Conservation (phyloP, 2,113 vertebrate species). For the Salvator merianae region DNA sequence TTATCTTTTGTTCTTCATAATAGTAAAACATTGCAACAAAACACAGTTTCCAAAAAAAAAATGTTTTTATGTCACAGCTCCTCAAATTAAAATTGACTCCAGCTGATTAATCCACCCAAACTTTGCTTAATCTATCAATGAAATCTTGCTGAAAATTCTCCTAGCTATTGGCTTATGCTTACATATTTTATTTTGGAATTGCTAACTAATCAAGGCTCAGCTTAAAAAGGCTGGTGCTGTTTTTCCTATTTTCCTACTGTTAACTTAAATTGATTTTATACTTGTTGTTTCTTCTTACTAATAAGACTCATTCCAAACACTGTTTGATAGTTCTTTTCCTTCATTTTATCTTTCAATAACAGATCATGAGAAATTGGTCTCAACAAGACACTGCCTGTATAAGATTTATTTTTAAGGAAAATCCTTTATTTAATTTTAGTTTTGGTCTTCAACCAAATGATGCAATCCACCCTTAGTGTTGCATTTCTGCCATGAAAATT, state of each 20-base stretch:
- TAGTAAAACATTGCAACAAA: no score
- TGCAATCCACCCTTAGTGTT: slow-evolving; percentile 35
- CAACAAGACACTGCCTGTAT: not conserved
- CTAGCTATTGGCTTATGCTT: no score
- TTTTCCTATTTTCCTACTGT: not conserved
- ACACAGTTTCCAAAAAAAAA: no score
- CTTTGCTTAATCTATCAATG: no score
- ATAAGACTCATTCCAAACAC: not conserved
- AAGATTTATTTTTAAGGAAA: not conserved
- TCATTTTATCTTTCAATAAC: slow-evolving; percentile 19
- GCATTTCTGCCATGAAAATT: slow-evolving; percentile 40
- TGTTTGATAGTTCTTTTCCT: not conserved
- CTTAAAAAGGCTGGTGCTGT: no score
- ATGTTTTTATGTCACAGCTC: no score
- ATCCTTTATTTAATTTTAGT: not conserved
- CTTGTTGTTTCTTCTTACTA: slow-evolving; percentile 28
- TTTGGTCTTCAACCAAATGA: slow-evolving; percentile 27
- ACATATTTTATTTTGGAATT: no score
- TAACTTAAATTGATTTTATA: slow-evolving; percentile 23
- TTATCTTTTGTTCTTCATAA: no score
- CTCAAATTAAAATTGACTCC: no score
- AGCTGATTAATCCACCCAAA: no score
- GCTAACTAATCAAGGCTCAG: no score
- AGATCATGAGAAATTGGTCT: slow-evolving; percentile 35
- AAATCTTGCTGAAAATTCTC: no score